phyloP scores from a whole-genome alignment of 2,797 vertebrate species.

The Muscicapa striata region DNA sequence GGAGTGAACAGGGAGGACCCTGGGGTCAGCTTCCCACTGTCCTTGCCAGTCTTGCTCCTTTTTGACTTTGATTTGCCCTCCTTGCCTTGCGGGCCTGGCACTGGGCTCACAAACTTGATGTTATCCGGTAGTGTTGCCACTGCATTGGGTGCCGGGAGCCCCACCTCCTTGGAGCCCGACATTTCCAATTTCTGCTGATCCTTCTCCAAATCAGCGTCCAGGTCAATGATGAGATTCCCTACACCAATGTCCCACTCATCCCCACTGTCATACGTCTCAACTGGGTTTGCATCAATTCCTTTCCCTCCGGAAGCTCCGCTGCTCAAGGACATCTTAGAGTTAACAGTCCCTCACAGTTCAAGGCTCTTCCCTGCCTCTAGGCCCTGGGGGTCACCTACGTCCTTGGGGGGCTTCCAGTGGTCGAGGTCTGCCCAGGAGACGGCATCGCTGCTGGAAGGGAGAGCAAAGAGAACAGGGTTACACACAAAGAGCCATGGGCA shows the following conservation, averaged over 20 bases:
- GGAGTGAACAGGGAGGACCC: slow-evolving; percentile 82
- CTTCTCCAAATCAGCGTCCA: slow-evolving; percentile 99
- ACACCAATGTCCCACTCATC: slow-evolving; percentile 99
- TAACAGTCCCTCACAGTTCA: slow-evolving; percentile 87
- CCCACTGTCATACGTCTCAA: slow-evolving; percentile 99
- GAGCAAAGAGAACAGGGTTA: slow-evolving; percentile 73
- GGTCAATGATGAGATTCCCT: slow-evolving; percentile 99
- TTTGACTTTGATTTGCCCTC: slow-evolving; percentile 99
- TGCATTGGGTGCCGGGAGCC: slow-evolving; percentile 90
- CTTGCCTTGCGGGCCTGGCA: slow-evolving; percentile 96
- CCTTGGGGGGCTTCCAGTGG: slow-evolving; percentile 72
- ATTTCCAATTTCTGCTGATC: slow-evolving; percentile 98
- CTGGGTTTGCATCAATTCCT: slow-evolving; percentile 99
- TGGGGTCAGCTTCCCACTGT: slow-evolving; percentile 88
- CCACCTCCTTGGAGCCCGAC: slow-evolving; percentile 97
- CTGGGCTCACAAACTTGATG: slow-evolving; percentile 97
- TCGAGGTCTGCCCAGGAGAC: slow-evolving; percentile 75
- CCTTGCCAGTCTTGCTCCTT: slow-evolving; percentile 98
- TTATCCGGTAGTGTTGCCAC: slow-evolving; percentile 97
- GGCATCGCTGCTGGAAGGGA: slow-evolving; percentile 78
- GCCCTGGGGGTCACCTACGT: slow-evolving; percentile 75
- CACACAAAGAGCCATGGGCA: not conserved
- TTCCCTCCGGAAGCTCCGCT: slow-evolving; percentile 99
- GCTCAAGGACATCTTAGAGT: slow-evolving; percentile 99
- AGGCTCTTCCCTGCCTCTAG: slow-evolving; percentile 79